Base-by-base conservation (phyloP, 2,888 invertebrate genomes). In the Latrodectus elegans region DNA sequence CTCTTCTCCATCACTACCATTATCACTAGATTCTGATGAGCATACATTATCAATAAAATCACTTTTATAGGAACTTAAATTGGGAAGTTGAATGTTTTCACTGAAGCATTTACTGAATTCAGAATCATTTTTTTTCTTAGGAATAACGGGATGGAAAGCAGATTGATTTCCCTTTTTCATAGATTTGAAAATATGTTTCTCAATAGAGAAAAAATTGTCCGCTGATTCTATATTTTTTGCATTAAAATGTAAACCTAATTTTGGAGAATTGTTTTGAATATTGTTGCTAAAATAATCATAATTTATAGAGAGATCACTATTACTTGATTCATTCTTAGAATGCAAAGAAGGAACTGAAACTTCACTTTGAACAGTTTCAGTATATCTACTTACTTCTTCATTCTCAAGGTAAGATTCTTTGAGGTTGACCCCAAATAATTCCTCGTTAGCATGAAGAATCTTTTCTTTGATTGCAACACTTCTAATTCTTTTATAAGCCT, bases 381-480 rank as follows among this genome's bases (percentile, higher is more conserved):
- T 38, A 73, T 60, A 78, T 26, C 49, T 72, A 79, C 49, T 38
- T 12, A 65, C 60, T 22, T 55, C 51, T 17, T 22, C 26, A 77
- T 26, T 52, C 49, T 80, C 72, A 52, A 60, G 65, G 71, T 22
- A 73, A 12, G 53, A 26, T 55, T 81, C 74, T 70, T 88, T 88
- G n/a, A 12, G 51, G 64, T 38, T 72, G 12, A 49, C 15, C 90
- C 88, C 64, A 88, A 90, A 89, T 91, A 92, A 71, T 91, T 91
- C 77, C 90, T 91, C 38, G 91, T 91, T 89, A 91, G 90, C 89
- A 91, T 91, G 81, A 17, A 90, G 76, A 38, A 90, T 87, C 77
- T 89, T 90, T 76, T 90, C 87, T 78, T 89, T 89, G 17, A 90
- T 88, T 17, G 90, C 90, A 55, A 90, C 84, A 74, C 90, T 90